phyloP scores from a whole-genome alignment of 2,888 invertebrate genomes.

The Agrilus mali region DNA sequence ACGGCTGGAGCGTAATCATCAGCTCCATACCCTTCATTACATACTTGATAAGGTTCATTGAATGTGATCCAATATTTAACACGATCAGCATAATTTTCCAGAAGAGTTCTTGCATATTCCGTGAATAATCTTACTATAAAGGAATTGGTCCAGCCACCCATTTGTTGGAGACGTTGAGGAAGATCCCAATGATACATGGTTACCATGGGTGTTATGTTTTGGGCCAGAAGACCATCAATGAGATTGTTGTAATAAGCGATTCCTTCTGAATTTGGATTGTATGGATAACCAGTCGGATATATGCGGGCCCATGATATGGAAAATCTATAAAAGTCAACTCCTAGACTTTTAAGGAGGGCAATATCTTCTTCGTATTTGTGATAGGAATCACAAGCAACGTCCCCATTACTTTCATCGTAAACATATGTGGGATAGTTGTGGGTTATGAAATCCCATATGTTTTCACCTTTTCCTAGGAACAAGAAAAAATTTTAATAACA shows the following conservation, averaged over 20 bases:
- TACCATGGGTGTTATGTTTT: slow-evolving; percentile 40
- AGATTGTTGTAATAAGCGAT: slow-evolving; percentile 62
- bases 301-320: slow-evolving; percentile 54
- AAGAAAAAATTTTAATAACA: neutral
- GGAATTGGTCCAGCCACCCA: slow-evolving; percentile 51
- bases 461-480: slow-evolving; percentile 34
- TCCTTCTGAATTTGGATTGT: slow-evolving; percentile 53
- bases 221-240: slow-evolving; percentile 50
- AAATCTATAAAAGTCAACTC: slow-evolving; percentile 43
- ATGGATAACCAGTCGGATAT: slow-evolving; percentile 48
- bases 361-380: slow-evolving; percentile 51
- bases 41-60: slow-evolving; percentile 33
- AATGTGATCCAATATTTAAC: slow-evolving; percentile 37
- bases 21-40: slow-evolving; percentile 19
- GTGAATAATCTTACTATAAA: slow-evolving; percentile 39
- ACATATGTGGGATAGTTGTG: slow-evolving; percentile 39
- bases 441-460: slow-evolving; percentile 37
- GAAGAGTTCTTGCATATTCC: slow-evolving; percentile 38
- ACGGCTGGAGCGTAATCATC: slow-evolving; percentile 35
- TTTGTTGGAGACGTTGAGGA: slow-evolving; percentile 32
- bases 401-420: slow-evolving; percentile 38
- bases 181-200: slow-evolving; percentile 28
- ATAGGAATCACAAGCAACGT: slow-evolving; percentile 55
- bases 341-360: slow-evolving; percentile 40
- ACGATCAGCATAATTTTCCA: slow-evolving; percentile 15